Conservation (phyloP, 2,113 vertebrate genomes). For the Pitta sordida region DNA sequence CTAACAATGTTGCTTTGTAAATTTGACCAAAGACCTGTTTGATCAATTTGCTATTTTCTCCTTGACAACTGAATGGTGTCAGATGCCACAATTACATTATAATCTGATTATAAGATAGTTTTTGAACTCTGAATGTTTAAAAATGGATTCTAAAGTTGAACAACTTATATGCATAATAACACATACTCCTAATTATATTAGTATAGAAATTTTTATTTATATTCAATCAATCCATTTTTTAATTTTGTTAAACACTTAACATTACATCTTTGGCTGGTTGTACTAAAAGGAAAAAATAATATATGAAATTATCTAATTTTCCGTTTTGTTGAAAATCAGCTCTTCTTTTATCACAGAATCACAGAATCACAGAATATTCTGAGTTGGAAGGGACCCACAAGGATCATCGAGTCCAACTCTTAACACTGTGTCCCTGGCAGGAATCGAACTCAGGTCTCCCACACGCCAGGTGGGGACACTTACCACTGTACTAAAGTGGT, state of each 20-base stretch:
- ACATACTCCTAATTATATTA: not conserved
- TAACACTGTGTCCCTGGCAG: too few species aligned
- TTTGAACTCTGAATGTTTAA: not conserved
- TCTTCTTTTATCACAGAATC: not conserved
- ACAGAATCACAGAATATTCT: too few species aligned
- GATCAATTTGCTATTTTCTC: not conserved
- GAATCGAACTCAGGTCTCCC: too few species aligned
- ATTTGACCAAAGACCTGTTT: not conserved
- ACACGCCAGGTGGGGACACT: too few species aligned
- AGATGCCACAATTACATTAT: not conserved
- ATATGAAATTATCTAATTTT: not conserved
- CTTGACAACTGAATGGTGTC: not conserved
- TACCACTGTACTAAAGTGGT: too few species aligned
- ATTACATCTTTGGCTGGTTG: not conserved
- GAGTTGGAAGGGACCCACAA: too few species aligned
- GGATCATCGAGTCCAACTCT: too few species aligned
- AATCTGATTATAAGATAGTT: not conserved
- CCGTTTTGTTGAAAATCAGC: not conserved
- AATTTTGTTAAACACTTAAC: not conserved
- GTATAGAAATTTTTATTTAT: not conserved
- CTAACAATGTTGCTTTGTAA: not conserved
- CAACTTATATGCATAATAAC: not conserved
- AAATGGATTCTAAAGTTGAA: not conserved
- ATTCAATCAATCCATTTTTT: not conserved
- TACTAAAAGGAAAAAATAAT: not conserved